Base-by-base conservation (phyloP, 2,888 invertebrate species). In the Lobophora halterata region DNA sequence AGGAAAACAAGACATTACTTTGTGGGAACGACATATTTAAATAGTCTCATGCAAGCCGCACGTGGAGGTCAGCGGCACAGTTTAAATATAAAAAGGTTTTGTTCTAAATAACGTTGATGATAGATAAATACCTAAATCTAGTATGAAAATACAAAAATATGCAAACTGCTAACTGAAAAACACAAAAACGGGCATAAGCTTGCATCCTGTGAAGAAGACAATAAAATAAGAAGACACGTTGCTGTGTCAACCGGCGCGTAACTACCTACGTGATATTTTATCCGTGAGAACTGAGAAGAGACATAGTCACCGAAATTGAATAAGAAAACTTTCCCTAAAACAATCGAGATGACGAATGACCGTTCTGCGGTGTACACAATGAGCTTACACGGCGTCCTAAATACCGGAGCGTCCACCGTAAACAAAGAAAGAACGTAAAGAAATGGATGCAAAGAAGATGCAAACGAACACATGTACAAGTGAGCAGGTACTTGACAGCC, bases 381-480 rank as follows among this genome's bases (percentile, higher is more conserved):
- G 59, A 55, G 48, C 47, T 41, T 52, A 42, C 17, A 32, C 30
- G 28, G 8, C 55, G 72, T 58, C 62, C 69, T 52, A 67, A 69
- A 78, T 72, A 71, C 65, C 67, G 32, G 50, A 39, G 50, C 61
- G 55, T 62, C 52, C 57, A 62, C 62, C 65, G 65, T 63, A 59
- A 63, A 65, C 46, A 13, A n/a, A n/a, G n/a, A n/a, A n/a, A n/a
- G n/a, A n/a, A 7, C 29, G 16, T 27, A 61, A 54, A 56, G 58
- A 61, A 52, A 60, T 60, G 62, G 55, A 71, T 71, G 69, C 62
- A 66, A 66, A 74, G 69, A 54, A 53, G 55, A 71, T 71, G 69
- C 62, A 66, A 66, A 74, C 69, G 55, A 53, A 41, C 29, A 35
- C 33, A 21, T 19, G 25, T 27, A n/a, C n/a, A 33, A 29, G 13